These are phyloP conservation scores for Halcyon malimbica DNA, from an alignment of 2,113 vertebrate genomes.

Conservation along the genomic window DNA sequence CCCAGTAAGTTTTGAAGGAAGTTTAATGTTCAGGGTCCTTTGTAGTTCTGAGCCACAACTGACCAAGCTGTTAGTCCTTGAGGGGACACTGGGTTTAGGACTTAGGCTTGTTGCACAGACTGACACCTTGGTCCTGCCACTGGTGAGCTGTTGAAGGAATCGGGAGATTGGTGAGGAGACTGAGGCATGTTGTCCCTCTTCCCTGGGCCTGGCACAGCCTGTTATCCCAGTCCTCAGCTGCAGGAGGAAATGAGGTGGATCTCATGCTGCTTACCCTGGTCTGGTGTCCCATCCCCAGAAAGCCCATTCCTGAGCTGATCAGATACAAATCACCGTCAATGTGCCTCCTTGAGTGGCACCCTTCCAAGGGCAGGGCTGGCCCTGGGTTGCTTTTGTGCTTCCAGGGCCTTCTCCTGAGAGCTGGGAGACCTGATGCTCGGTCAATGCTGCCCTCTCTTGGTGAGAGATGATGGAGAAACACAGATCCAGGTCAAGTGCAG, in stretches of 20 bases:
- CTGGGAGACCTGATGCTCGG: neutral
- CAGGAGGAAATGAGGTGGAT: neutral
- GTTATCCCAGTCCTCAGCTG: accelerated
- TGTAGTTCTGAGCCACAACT: neutral
- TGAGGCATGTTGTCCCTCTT: neutral
- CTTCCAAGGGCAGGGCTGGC: neutral
- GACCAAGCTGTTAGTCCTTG: neutral
- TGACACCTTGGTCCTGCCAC: neutral
- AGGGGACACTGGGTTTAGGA: neutral
- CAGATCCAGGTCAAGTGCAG: neutral
- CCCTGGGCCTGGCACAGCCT: neutral
- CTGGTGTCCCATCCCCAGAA: neutral
- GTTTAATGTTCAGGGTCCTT: neutral
- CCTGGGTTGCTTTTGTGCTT: neutral
- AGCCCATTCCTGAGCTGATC: neutral
- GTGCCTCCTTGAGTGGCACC: neutral
- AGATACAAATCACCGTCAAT: neutral
- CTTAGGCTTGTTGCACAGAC: neutral
- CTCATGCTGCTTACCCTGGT: neutral
- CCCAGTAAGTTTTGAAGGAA: neutral
- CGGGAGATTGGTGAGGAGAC: neutral
- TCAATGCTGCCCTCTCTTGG: conserved; percentile 56
- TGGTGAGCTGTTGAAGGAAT: neutral
- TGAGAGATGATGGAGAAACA: neutral
- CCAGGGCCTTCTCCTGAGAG: accelerated